These are phyloP conservation scores for Sebastes nivosus DNA, from an alignment of 2,797 vertebrate genomes.

Conservation along the genomic window DNA sequence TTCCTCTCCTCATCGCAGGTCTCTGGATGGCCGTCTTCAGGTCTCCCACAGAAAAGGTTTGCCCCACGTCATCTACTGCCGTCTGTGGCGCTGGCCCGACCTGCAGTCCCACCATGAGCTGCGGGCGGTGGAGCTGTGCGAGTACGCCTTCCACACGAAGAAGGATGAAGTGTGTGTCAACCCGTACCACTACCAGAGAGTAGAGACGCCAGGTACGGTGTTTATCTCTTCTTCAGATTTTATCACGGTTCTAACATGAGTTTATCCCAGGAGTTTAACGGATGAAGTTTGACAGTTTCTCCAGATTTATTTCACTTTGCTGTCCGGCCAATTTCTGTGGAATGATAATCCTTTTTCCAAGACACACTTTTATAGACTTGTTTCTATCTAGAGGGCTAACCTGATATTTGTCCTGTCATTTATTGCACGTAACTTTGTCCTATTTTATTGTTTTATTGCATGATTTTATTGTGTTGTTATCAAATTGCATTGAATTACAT, in stretches of 20 bases:
- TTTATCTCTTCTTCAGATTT: not conserved
- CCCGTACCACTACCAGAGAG: slow-evolving; percentile 98
- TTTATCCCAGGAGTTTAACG: not conserved
- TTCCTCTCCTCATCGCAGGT: slow-evolving; percentile 79
- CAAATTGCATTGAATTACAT: not conserved
- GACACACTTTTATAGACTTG: not conserved
- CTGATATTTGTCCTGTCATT: not conserved
- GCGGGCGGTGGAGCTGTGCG: slow-evolving; percentile 95
- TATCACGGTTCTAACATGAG: not conserved
- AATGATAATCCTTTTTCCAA: not conserved
- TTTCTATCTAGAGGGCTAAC: slow-evolving; percentile 3
- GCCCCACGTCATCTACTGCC: slow-evolving; percentile 98
- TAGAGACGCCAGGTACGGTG: slow-evolving; percentile 93
- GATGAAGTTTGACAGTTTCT: slow-evolving; percentile 1
- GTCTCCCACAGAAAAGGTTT: slow-evolving; percentile 98
- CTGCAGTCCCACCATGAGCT: slow-evolving; percentile 99
- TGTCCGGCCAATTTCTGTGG: not conserved
- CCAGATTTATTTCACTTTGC: not conserved
- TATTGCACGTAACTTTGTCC: not conserved
- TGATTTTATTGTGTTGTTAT: not conserved
- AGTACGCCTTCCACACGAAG: slow-evolving; percentile 98
- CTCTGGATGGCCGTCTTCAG: slow-evolving; percentile 95
- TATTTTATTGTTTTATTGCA: not conserved
- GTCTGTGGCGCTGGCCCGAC: slow-evolving; percentile 99
- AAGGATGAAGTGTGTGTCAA: slow-evolving; percentile 99